Evolutionary conservation across 2,888 invertebrate genomes (phyloP), one percentile per base, ranked within the genome.

Genomic region (Eristalis arbustorum): DNA sequence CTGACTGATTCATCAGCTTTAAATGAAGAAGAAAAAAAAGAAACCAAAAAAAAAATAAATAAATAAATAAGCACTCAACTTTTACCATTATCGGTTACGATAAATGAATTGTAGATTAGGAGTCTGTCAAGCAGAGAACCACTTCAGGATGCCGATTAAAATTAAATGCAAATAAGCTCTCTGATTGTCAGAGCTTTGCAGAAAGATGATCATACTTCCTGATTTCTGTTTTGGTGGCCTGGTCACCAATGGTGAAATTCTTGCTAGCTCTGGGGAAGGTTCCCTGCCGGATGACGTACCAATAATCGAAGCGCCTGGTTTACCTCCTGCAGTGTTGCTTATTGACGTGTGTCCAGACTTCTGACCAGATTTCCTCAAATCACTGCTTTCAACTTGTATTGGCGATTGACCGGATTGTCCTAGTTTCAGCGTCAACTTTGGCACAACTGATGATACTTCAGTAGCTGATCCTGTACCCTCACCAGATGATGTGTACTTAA

Each of bases 211-310:
- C 73, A 23, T 74, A 80, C 80, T 13, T 92, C 62, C 78, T 3
- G 59, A 64, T 25, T 85, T 85, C 84, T 94, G 95, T 91, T 97
- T 97, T 2, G 96, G 96, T 72, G 97, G 97, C 88, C 97, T 94
- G 4, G 97, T 97, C 49, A 97, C 96, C 80, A 97, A 92, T 28
- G 97, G 96, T 10, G 97, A 96, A 91, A 97, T 97, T 91, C 96
- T 95, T 13, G 97, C 97, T 88, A 97, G 92, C 91, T 97, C 97
- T 11, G 97, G 97, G 37, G 97, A 96, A 42, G 95, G 94, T 90
- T 96, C 96, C 76, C 96, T 94, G 49, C 85, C 83, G 25, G 76
- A 25, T 14, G 68, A 18, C 25, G 49, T 49, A 28, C 23, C 72
- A 34, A 23, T 23, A 3, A 40, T 13, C 3, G 71, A 10, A 6